Percentiles rank a stretch among this genome's conserved stretches.
phyloP scores from a whole-genome alignment of 2,888 invertebrate genomes.

The Tachystola acroxantha region DNA sequence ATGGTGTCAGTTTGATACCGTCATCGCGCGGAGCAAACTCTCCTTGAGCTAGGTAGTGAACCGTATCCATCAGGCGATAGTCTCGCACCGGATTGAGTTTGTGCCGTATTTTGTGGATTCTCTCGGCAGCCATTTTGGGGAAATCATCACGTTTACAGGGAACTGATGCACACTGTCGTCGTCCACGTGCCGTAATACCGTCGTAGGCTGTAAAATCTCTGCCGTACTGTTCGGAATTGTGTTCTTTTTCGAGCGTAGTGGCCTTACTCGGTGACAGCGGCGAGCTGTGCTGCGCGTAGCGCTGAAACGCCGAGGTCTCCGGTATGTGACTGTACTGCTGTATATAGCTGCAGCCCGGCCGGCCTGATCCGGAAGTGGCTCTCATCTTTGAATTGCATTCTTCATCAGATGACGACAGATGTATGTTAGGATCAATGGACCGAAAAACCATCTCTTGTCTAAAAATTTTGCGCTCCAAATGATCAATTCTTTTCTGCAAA shows the following conservation, averaged over 20 bases:
- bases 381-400: conserved; percentile 39
- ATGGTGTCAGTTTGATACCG: conserved; percentile 67
- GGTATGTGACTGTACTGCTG: conserved; percentile 68
- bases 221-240: conserved; percentile 67
- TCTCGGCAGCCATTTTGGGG: conserved; percentile 60
- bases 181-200: conserved; percentile 62
- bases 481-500: conserved; percentile 48
- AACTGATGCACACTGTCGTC: conserved; percentile 62
- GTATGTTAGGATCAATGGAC: conserved; percentile 45
- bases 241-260: conserved; percentile 60
- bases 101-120: conserved; percentile 65
- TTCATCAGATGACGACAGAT: conserved; percentile 56
- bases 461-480: conserved; percentile 53
- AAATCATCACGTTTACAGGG: conserved; percentile 59
- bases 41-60: conserved; percentile 70
- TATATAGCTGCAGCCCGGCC: conserved; percentile 62
- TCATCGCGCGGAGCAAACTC: conserved; percentile 71
- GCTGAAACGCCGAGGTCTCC: conserved; percentile 66
- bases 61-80: conserved; percentile 69
- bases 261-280: conserved; percentile 56
- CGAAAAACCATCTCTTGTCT: conserved; percentile 62
- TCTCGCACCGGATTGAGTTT: conserved; percentile 68
- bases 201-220: conserved; percentile 68
- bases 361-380: conserved; percentile 30
- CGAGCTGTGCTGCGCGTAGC: conserved; percentile 50